phyloP scores from a whole-genome alignment of 2,888 invertebrate genomes.

The Cheilosia variabilis region DNA sequence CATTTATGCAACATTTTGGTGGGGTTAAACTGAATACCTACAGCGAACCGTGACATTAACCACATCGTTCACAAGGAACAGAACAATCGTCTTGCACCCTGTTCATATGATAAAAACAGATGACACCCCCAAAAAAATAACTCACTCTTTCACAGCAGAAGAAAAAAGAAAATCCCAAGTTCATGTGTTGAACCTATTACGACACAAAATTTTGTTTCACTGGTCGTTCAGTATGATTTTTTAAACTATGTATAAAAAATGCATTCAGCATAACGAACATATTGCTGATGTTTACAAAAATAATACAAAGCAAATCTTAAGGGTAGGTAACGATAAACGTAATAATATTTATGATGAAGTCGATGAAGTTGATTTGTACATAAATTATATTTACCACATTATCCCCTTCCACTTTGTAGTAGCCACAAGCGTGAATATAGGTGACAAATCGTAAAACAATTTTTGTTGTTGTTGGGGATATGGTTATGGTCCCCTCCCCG shows the following conservation, averaged over 20 bases:
- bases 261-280: conserved; percentile 4
- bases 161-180: conserved; percentile 41
- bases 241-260: background rate
- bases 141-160: conserved; percentile 25
- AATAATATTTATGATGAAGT: conserved; percentile 62
- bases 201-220: conserved; percentile 53
- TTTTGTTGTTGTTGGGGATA: conserved; percentile 41
- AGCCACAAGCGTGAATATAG: conserved; percentile 48
- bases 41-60: conserved; percentile 14
- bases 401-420: conserved; percentile 54
- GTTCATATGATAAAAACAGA: conserved; percentile 71
- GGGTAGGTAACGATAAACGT: conserved; percentile 58
- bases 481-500: background rate
- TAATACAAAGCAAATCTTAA: conserved; percentile 16
- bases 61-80: background rate
- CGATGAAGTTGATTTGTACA: conserved; percentile 46
- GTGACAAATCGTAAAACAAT: conserved; percentile 63
- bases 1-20: conserved; percentile 3
- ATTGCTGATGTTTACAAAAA: conserved; percentile 53
- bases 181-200: conserved; percentile 64
- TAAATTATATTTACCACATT: conserved; percentile 64
- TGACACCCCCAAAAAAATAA: conserved; percentile 68
- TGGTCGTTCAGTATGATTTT: background rate
- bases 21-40: background rate
- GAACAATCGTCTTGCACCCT: conserved; percentile 22